Percentiles rank a stretch among this genome's conserved stretches.
Evolutionary conservation across 2,797 vertebrate species (phyloP).

Genomic region (Onychomys leucogaster): DNA sequence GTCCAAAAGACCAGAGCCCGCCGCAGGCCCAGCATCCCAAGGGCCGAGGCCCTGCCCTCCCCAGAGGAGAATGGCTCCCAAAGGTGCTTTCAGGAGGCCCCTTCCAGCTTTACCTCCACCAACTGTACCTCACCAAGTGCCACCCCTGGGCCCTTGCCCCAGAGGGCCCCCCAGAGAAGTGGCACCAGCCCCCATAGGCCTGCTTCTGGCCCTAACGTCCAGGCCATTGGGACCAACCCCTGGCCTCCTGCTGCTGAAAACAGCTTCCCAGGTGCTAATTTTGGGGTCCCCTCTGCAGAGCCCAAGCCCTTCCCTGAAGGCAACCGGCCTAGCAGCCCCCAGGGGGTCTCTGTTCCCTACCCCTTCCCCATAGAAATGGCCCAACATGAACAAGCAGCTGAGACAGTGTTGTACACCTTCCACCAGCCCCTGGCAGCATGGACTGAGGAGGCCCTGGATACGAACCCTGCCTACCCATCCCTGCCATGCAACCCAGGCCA

Average conservation of each 20-base stretch:
- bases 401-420: slow-evolving; percentile 90
- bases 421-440: slow-evolving; percentile 89
- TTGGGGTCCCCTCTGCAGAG: slow-evolving; percentile 90
- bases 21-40: slow-evolving; percentile 90
- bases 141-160: slow-evolving; percentile 86
- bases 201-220: slow-evolving; percentile 92
- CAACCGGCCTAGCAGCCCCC: slow-evolving; percentile 88
- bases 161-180: slow-evolving; percentile 74
- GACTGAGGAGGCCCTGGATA: slow-evolving; percentile 87
- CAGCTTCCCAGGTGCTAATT: slow-evolving; percentile 93
- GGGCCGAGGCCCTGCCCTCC: slow-evolving; percentile 91
- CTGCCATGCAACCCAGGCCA: slow-evolving; percentile 86
- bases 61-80: slow-evolving; percentile 91
- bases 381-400: slow-evolving; percentile 88
- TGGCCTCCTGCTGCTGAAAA: slow-evolving; percentile 94
- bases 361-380: slow-evolving; percentile 89
- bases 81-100: slow-evolving; percentile 92
- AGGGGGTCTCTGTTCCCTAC: slow-evolving; percentile 90
- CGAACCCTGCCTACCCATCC: slow-evolving; percentile 87
- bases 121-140: slow-evolving; percentile 95
- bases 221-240: slow-evolving; percentile 88
- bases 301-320: slow-evolving; percentile 89
- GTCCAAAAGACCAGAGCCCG: slow-evolving; percentile 90
- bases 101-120: slow-evolving; percentile 91
- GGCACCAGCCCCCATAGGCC: slow-evolving; percentile 41